These are phyloP conservation scores for Cerceris rybyensis DNA, from an alignment of 2,888 invertebrate species.

Conservation along the genomic window DNA sequence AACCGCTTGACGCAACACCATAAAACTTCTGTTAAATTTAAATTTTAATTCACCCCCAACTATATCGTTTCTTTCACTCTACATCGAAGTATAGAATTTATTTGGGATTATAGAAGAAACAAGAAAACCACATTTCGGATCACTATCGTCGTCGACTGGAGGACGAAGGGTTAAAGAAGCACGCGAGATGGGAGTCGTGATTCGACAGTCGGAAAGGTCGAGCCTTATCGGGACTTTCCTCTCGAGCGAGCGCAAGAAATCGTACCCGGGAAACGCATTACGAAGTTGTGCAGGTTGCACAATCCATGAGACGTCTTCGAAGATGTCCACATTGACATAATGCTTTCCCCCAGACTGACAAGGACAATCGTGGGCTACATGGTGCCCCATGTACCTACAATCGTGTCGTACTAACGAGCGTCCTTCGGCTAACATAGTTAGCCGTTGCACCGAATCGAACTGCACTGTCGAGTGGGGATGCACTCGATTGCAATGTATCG, in stretches of 20 bases:
- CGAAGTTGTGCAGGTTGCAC: slow-evolving; percentile 4
- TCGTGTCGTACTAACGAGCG: slow-evolving; percentile 41
- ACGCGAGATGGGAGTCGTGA: not conserved
- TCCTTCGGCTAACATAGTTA: slow-evolving; percentile 48
- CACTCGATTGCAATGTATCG: not conserved
- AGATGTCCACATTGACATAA: slow-evolving; percentile 35
- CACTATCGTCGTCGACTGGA: too few relatives aligned
- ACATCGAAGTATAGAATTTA: too few relatives aligned
- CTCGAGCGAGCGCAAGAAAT: slow-evolving; percentile 41
- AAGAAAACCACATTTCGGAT: too few relatives aligned
- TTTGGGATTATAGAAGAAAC: too few relatives aligned
- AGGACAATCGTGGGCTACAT: slow-evolving; percentile 14
- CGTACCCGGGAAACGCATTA: not conserved
- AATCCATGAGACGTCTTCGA: slow-evolving; percentile 13
- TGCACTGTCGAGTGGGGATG: not conserved
- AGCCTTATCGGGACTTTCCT: slow-evolving; percentile 36
- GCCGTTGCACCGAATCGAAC: slow-evolving; percentile 5
- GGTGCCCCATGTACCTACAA: slow-evolving; percentile 29
- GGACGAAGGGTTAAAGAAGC: too few relatives aligned
- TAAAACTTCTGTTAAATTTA: too few relatives aligned
- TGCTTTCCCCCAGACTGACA: slow-evolving; percentile 15
- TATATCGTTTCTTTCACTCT: too few relatives aligned
- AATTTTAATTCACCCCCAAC: too few relatives aligned
- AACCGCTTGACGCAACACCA: too few relatives aligned
- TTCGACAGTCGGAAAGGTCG: not conserved